phyloP scores from a whole-genome alignment of 2,888 invertebrate species.

The Chalcosyrphus nemorum region DNA sequence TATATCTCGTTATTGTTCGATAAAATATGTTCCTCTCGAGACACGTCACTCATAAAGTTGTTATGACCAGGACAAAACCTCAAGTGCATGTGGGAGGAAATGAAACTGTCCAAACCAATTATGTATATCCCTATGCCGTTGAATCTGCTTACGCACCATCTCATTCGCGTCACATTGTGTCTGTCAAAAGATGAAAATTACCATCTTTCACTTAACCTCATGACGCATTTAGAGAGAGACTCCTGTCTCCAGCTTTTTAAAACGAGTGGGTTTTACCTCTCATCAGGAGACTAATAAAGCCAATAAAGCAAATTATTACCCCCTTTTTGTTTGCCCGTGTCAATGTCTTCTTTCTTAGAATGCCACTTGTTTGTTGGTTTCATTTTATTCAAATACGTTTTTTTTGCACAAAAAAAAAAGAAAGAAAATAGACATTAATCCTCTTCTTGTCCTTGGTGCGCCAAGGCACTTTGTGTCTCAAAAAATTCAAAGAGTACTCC shows the following conservation, averaged over 20 bases:
- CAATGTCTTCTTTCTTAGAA: constrained; percentile 31
- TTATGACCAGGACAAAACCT: not conserved
- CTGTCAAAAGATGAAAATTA: not conserved
- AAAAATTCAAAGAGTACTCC: constrained; percentile 1
- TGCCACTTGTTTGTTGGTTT: constrained; percentile 37
- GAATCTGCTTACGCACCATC: not conserved
- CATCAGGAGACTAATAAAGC: not conserved
- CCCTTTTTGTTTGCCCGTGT: not conserved
- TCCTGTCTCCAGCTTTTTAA: not conserved
- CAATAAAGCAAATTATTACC: not conserved
- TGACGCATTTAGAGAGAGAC: not conserved
- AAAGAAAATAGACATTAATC: constrained; percentile 22
- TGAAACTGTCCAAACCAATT: not conserved
- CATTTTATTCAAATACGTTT: not conserved
- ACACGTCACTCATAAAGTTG: not conserved
- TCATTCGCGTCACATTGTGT: not conserved
- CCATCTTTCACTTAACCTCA: not conserved
- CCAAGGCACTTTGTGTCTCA: not conserved
- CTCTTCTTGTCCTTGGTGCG: not conserved
- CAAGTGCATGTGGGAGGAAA: not conserved
- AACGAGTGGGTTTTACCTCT: not conserved
- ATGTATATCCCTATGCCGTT: not conserved
- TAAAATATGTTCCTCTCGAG: too few relatives aligned
- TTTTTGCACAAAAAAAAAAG: constrained; percentile 8
- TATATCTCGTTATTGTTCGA: too few relatives aligned